Percentiles rank a stretch among this genome's conserved stretches.
Conservation (phyloP, 2,888 invertebrate genomes). For the Zonitis immaculata region DNA sequence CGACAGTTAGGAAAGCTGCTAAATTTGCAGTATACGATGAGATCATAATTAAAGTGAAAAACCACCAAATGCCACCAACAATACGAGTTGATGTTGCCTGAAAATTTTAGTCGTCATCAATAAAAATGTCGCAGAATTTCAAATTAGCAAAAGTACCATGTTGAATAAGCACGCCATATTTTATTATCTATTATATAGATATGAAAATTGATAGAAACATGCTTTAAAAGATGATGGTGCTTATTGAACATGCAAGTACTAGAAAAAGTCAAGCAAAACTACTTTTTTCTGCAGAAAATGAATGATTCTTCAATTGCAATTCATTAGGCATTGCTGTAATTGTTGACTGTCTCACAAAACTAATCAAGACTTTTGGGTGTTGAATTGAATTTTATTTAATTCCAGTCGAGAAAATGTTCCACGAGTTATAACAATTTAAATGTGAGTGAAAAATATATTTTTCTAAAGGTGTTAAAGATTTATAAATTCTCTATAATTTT, state of each 20-base stretch:
- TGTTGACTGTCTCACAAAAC: too few species aligned
- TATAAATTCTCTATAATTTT: too few species aligned
- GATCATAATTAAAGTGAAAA: slow-evolving; percentile 85
- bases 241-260: slow-evolving; percentile 36
- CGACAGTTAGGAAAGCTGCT: slow-evolving; percentile 87
- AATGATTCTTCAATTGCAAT: too few species aligned
- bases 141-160: slow-evolving; percentile 11
- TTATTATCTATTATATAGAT: not conserved
- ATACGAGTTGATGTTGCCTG: slow-evolving; percentile 71
- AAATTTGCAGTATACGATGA: slow-evolving; percentile 90
- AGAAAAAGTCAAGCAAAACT: too few species aligned
- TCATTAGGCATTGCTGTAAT: too few species aligned
- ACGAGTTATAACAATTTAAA: too few species aligned
- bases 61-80: slow-evolving; percentile 88
- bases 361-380: too few species aligned
- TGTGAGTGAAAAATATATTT: too few species aligned
- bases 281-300: too few species aligned
- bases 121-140: not conserved
- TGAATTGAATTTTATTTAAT: too few species aligned
- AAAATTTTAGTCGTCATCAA: slow-evolving; percentile 1
- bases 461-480: too few species aligned
- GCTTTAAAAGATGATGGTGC: slow-evolving; percentile 29
- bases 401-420: too few species aligned
- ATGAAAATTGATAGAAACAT: not conserved
- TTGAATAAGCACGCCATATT: slow-evolving; percentile 34